A percentile compares a stretch with the other conserved stretches of the same genome.
Evolutionary conservation across 2,113 vertebrate genomes (phyloP).

Genomic region (Misgurnus mizolepis): DNA sequence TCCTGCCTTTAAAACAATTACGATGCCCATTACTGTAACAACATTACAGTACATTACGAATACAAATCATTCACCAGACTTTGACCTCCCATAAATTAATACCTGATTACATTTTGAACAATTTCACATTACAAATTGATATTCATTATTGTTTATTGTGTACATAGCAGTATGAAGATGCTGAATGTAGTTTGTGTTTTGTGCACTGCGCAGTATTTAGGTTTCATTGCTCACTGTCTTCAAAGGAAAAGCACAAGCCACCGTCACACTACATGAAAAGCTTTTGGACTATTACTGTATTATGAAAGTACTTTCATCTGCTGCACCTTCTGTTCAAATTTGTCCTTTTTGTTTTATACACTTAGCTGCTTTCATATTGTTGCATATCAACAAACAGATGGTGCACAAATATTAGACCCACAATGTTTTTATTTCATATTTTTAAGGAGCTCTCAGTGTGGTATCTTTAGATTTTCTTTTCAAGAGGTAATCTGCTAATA

Average conservation of each 20-base stretch:
- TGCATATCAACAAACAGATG: slow-evolving; percentile 19
- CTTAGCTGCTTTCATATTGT: slow-evolving; percentile 30
- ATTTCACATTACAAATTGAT: neutral
- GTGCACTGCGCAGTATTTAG: slow-evolving; percentile 4
- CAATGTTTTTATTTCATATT: neutral
- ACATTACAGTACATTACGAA: neutral
- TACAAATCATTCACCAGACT: neutral
- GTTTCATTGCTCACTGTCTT: slow-evolving; percentile 2
- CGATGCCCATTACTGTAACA: slow-evolving; percentile 3
- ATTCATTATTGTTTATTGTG: neutral
- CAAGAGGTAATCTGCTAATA: neutral
- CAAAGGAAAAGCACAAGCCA: slow-evolving; percentile 18
- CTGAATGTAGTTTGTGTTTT: neutral
- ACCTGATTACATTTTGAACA: neutral
- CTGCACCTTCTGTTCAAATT: slow-evolving; percentile 10
- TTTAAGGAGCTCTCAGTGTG: neutral
- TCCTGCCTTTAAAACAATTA: neutral
- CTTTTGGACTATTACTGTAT: neutral
- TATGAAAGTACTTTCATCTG: slow-evolving; percentile 33
- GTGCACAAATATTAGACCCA: slow-evolving; percentile 14
- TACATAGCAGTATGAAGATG: neutral
- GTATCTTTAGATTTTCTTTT: slow-evolving; percentile 21
- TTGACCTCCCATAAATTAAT: slow-evolving; percentile 1
- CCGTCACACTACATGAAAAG: slow-evolving; percentile 8
- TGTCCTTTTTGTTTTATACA: slow-evolving; percentile 11